phyloP scores from a whole-genome alignment of 2,888 invertebrate species.

The Acleris cristana region DNA sequence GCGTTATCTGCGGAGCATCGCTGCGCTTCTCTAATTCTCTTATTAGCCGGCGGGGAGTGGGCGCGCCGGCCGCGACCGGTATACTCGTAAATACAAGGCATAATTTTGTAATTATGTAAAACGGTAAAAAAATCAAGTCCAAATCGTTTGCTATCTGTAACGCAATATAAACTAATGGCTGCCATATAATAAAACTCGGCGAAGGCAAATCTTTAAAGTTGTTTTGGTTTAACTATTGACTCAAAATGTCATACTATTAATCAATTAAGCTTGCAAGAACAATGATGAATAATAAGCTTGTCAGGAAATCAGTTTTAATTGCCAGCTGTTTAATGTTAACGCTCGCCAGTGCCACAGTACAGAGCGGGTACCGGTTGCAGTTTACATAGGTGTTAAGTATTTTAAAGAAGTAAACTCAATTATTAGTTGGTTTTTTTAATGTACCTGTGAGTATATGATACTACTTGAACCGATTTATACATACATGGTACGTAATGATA shows the following conservation, averaged over 20 bases:
- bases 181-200: constrained; percentile 69
- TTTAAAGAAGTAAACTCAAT: too few species aligned
- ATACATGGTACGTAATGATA: not conserved
- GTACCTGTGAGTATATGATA: too few species aligned
- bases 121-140: constrained; percentile 74
- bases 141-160: constrained; percentile 77
- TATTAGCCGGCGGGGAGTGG: constrained; percentile 65
- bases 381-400: too few species aligned
- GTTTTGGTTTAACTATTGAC: constrained; percentile 65
- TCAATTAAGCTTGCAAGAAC: constrained; percentile 60
- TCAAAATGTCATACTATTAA: constrained; percentile 69
- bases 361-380: too few species aligned
- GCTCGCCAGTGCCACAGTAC: not conserved
- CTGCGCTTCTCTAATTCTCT: constrained; percentile 69
- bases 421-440: too few species aligned
- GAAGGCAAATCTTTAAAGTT: constrained; percentile 70
- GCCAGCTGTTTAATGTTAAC: constrained; percentile 1
- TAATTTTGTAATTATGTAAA: constrained; percentile 81
- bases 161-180: constrained; percentile 77
- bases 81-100: constrained; percentile 71
- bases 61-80: constrained; percentile 60
- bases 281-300: constrained; percentile 39
- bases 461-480: not conserved
- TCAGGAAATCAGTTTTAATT: constrained; percentile 37
- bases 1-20: constrained; percentile 74